phyloP scores from a whole-genome alignment of 2,888 invertebrate species.

The Thyatira batis region DNA sequence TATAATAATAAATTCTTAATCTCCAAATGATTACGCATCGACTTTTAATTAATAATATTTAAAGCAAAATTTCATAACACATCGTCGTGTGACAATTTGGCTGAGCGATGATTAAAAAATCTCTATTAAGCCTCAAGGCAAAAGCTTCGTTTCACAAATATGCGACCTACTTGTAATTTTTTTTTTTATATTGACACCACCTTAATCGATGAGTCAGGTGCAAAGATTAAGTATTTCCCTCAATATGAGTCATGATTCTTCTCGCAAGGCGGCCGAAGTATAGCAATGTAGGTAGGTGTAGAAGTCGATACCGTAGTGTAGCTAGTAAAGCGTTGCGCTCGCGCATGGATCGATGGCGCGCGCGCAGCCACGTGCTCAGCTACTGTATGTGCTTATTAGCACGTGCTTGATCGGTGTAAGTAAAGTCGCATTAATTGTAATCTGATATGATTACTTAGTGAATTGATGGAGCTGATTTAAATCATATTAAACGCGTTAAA shows the following conservation, averaged over 20 bases:
- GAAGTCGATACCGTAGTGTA: neutral
- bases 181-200: neutral
- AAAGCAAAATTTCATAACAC: neutral
- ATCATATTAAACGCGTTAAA: too few species aligned
- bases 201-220: conserved; percentile 8
- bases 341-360: neutral
- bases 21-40: neutral
- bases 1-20: neutral
- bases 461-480: neutral
- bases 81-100: neutral
- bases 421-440: neutral
- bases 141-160: conserved; percentile 1
- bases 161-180: neutral
- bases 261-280: neutral
- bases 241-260: conserved; percentile 7
- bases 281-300: neutral
- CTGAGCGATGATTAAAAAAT: neutral
- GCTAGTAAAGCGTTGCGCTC: neutral
- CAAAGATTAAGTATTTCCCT: conserved; percentile 4
- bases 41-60: neutral
- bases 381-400: neutral
- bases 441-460: neutral
- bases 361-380: neutral
- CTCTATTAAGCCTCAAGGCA: conserved; percentile 2
- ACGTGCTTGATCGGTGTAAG: neutral